Evolutionary conservation across 2,113 vertebrate genomes (phyloP).

Genomic region (Dissostichus mawsoni): DNA sequence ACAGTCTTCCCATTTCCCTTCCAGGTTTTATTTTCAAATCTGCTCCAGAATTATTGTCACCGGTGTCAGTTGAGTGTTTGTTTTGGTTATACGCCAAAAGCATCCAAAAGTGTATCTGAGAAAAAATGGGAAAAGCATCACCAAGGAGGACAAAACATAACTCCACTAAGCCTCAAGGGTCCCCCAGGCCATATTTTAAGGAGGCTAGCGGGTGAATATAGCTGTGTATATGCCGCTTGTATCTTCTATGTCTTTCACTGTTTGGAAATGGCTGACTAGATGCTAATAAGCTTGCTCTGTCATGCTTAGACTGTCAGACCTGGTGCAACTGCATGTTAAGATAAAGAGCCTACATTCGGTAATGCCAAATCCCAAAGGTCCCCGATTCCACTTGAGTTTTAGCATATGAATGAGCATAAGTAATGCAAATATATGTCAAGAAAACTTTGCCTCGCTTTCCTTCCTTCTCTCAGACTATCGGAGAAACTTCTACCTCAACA

Average conservation of each 20-base stretch:
- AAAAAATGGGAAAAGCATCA: constrained; percentile 68
- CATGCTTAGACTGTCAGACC: constrained; percentile 84
- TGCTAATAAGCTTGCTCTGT: constrained; percentile 87
- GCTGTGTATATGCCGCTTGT: constrained; percentile 77
- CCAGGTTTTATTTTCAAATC: constrained; percentile 60
- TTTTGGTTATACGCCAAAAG: constrained; percentile 66
- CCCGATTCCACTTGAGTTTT: constrained; percentile 82
- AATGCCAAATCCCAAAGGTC: constrained; percentile 82
- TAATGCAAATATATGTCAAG: constrained; percentile 82
- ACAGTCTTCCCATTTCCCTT: constrained; percentile 50
- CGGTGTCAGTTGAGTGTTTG: constrained; percentile 61
- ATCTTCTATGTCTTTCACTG: constrained; percentile 63
- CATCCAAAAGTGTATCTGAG: constrained; percentile 64
- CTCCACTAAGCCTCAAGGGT: constrained; percentile 74
- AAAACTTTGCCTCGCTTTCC: constrained; percentile 67
- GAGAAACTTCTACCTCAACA: constrained; percentile 75
- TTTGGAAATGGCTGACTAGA: constrained; percentile 84
- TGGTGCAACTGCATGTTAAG: constrained; percentile 84
- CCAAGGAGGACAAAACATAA: constrained; percentile 73
- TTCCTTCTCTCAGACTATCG: constrained; percentile 52
- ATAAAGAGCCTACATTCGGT: constrained; percentile 84
- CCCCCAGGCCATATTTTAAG: constrained; percentile 83
- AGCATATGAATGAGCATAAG: constrained; percentile 80
- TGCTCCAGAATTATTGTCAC: constrained; percentile 60
- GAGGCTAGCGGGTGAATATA: constrained; percentile 79